Conservation (phyloP, 1,140 invertebrate species). For the Drosophila lacteicornis region DNA sequence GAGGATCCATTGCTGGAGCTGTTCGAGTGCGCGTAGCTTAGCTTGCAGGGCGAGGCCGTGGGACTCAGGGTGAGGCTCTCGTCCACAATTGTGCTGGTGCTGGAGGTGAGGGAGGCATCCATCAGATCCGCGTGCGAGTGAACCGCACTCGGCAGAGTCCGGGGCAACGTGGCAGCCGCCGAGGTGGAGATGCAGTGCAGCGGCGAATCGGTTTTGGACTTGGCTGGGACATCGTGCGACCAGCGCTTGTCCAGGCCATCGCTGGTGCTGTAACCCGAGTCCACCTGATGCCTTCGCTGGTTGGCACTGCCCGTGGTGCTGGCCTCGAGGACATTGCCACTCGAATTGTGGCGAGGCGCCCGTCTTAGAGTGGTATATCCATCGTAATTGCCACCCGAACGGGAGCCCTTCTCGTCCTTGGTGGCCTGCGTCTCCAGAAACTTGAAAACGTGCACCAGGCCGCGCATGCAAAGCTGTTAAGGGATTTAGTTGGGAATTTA, state of each 20-base stretch:
- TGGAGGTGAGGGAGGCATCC: constrained; percentile 80
- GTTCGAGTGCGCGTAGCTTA: constrained; percentile 64
- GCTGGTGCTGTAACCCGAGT: constrained; percentile 94
- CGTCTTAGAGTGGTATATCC: constrained; percentile 80
- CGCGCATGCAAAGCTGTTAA: constrained; percentile 94
- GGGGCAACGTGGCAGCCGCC: constrained; percentile 50
- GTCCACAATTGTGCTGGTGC: constrained; percentile 82
- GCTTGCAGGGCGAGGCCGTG: constrained; percentile 57
- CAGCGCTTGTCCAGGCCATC: constrained; percentile 93
- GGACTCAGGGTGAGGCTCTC: constrained; percentile 74
- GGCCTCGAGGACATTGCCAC: constrained; percentile 86
- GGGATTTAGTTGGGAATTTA: neutral
- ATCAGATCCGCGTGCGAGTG: constrained; percentile 68
- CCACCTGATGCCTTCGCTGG: constrained; percentile 89
- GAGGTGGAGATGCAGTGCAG: constrained; percentile 54
- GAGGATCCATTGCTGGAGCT: constrained; percentile 82
- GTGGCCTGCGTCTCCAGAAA: constrained; percentile 95
- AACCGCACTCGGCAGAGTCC: constrained; percentile 47
- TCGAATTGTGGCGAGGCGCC: constrained; percentile 84
- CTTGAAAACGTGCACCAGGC: constrained; percentile 97
- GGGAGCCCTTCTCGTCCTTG: constrained; percentile 87
- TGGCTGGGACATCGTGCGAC: constrained; percentile 90
- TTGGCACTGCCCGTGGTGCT: constrained; percentile 37
- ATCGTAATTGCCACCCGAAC: constrained; percentile 78
- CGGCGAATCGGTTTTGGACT: constrained; percentile 71